Conservation (phyloP, 2,888 invertebrate genomes). For the Pelosia muscerda region DNA sequence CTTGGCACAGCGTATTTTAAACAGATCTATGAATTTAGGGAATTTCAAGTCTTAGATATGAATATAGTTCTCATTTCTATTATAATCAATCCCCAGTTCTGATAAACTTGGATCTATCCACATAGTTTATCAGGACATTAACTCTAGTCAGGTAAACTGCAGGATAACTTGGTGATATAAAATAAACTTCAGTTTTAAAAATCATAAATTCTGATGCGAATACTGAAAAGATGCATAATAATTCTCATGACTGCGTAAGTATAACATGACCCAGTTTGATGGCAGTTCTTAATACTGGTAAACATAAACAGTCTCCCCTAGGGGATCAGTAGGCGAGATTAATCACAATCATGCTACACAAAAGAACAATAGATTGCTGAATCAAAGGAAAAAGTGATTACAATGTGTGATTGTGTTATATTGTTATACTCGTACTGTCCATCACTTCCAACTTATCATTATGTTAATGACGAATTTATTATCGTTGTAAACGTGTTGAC, state of each 20-base stretch:
- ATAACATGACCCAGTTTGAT: conserved; percentile 5
- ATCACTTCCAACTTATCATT: background rate
- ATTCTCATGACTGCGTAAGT: background rate
- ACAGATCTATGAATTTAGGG: background rate
- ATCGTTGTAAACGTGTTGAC: background rate
- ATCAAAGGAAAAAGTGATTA: conserved; percentile 7
- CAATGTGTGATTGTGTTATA: conserved; percentile 10
- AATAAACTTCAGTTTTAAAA: background rate
- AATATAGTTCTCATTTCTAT: background rate
- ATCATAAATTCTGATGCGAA: background rate
- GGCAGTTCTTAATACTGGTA: background rate
- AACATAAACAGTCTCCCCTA: conserved; percentile 1
- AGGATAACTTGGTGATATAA: background rate
- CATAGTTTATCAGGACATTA: background rate
- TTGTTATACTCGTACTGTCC: conserved; percentile 3
- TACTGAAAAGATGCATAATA: background rate
- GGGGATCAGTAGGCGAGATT: conserved; percentile 8
- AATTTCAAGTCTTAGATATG: background rate
- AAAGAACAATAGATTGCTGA: conserved; percentile 13
- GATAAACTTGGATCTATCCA: no score
- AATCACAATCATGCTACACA: conserved; percentile 4
- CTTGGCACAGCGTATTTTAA: background rate
- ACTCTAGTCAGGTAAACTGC: background rate
- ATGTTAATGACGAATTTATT: background rate
- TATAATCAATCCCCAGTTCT: background rate